phyloP scores from a whole-genome alignment of 2,113 vertebrate genomes.

The Cranoglanis bouderius region DNA sequence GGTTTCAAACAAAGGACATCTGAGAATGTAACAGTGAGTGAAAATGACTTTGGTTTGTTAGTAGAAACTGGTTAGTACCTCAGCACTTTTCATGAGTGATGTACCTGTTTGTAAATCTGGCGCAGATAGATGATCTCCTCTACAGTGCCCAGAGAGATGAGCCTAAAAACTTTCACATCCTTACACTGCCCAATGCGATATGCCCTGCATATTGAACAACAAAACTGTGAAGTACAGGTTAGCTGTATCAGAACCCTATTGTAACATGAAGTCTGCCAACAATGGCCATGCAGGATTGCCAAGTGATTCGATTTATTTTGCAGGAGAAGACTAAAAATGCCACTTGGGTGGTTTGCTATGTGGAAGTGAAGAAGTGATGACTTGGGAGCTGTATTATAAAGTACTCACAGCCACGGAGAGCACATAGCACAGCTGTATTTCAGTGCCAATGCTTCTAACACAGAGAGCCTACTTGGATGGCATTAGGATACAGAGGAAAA shows the following conservation, averaged over 20 bases:
- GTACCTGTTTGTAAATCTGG: constrained; percentile 96
- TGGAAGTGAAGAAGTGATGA: not conserved
- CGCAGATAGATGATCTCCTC: constrained; percentile 95
- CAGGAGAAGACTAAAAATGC: not conserved
- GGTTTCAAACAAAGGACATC: not conserved
- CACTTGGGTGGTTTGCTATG: not conserved
- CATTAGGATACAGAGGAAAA: not conserved
- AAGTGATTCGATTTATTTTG: not conserved
- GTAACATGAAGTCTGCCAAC: not conserved
- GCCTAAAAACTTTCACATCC: constrained; percentile 89
- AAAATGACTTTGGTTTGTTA: not conserved
- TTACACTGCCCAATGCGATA: constrained; percentile 95
- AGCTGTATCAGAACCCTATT: not conserved
- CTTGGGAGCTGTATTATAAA: not conserved
- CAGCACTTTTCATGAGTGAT: not conserved
- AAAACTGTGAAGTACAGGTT: not conserved
- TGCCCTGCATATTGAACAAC: constrained; percentile 70
- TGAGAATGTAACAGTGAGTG: not conserved
- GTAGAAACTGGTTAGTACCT: not conserved
- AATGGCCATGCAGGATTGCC: not conserved
- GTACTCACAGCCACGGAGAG: not conserved
- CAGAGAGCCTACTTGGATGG: not conserved
- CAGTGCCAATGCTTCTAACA: not conserved
- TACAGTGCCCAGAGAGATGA: constrained; percentile 94
- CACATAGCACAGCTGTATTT: not conserved